phyloP scores from a whole-genome alignment of 2,797 vertebrate species.

The Perodicticus potto region DNA sequence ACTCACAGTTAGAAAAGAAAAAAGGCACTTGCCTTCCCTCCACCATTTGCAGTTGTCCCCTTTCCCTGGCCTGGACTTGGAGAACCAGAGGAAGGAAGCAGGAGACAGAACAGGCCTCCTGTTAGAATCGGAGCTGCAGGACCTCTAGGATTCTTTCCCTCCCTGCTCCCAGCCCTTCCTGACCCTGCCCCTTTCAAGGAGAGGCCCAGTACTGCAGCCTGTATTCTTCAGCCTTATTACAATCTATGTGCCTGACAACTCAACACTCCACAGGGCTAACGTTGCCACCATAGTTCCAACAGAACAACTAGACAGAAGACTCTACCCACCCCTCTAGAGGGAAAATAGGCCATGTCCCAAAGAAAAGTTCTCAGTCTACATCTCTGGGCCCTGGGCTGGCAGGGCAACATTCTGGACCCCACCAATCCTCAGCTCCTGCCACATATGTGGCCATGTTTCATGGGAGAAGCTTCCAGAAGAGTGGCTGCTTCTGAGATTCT shows the following conservation, averaged over 20 bases:
- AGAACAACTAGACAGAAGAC: background rate
- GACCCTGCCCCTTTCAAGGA: conserved; percentile 4
- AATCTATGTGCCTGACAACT: conserved; percentile 82
- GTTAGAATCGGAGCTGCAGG: background rate
- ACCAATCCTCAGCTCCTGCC: background rate
- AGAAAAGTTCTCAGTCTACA: conserved; percentile 12
- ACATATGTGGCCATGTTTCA: background rate
- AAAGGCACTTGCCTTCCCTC: conserved; percentile 38
- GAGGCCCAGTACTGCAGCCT: conserved; percentile 52
- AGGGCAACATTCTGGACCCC: background rate
- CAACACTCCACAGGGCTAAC: conserved; percentile 72
- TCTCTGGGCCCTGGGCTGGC: background rate
- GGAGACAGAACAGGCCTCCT: background rate
- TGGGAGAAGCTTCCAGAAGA: background rate
- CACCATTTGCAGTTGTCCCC: background rate
- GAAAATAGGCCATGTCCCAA: background rate
- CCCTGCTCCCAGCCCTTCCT: background rate
- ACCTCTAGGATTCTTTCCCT: background rate
- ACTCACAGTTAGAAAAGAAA: conserved; percentile 46
- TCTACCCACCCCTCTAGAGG: background rate
- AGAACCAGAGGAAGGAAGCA: background rate
- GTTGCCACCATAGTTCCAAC: conserved; percentile 33
- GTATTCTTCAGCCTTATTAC: conserved; percentile 78
- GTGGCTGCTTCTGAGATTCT: conserved; percentile 1
- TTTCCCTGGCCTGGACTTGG: background rate